phyloP scores from a whole-genome alignment of 1,140 invertebrate genomes.

The Portunus trituberculatus region DNA sequence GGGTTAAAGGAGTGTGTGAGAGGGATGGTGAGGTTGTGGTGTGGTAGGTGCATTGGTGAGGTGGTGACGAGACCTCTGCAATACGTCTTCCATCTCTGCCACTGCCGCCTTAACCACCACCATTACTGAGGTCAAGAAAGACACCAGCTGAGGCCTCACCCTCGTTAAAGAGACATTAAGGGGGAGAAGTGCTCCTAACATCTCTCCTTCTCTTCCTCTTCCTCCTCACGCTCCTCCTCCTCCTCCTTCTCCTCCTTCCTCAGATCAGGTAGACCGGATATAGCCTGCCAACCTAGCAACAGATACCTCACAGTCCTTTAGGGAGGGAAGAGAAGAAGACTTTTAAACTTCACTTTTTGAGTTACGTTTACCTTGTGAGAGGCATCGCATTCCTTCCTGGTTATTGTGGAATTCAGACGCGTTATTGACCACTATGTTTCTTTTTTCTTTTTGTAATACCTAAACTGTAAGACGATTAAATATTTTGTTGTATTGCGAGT shows the following conservation, averaged over 20 bases:
- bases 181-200: slow-evolving; percentile 7
- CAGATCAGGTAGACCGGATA: slow-evolving; percentile 1
- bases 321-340: not conserved
- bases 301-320: slow-evolving; percentile 2
- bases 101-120: not conserved
- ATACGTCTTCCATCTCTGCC: not conserved
- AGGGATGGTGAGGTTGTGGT: too few species aligned
- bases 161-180: slow-evolving; percentile 56
- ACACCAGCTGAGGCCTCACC: slow-evolving; percentile 14
- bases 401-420: not conserved
- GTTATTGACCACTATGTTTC: too few species aligned
- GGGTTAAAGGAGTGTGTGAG: too few species aligned
- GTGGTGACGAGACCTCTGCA: not conserved
- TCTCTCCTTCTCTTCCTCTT: not conserved
- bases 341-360: slow-evolving; percentile 5
- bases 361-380: not conserved
- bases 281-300: slow-evolving; percentile 27
- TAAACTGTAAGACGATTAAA: too few species aligned
- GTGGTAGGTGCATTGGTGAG: too few species aligned
- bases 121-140: slow-evolving; percentile 12
- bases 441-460: too few species aligned
- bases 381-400: not conserved
- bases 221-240: not conserved
- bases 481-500: too few species aligned
- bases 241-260: not conserved